Base-by-base conservation (phyloP, 2,113 vertebrate genomes). In the Corvus moneduloides region DNA sequence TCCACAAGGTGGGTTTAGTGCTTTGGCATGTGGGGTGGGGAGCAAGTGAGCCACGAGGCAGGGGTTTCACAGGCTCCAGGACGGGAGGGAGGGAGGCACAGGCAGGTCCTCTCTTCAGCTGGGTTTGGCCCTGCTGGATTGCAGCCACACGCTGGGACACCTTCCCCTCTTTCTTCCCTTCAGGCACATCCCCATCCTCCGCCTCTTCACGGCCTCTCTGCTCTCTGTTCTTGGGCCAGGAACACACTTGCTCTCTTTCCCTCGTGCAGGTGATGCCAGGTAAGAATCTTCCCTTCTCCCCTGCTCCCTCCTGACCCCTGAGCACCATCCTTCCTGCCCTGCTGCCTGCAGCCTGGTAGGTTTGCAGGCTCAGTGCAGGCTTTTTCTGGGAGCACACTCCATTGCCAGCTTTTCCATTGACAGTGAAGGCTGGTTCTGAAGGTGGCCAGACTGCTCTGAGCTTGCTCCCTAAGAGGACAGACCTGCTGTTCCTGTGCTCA, bases 371-470 rank as follows among this genome's bases (percentile, higher is more conserved):
- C 13, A 33, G 7, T 10, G 39, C 2, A 4, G 86, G 23, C 18
- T 95, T 91, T 68, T 64, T 37, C 74, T 49, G 64, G 39, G n/a
- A 87, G 4, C 21, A 16, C 0, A 1, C 23, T 75, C 27, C 76
- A 16, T 55, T 79, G 68, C 46, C 78, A 66, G 1, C 24, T 76
- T 63, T 92, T 20, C 58, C 61, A 55, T 62, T 32, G 6, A 16
- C 49, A 69, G 74, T 44, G 71, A 90, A 51, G 28, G 12, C 77
- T 89, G 92, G 96, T 86, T 97, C 98, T 94, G 98, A 96, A 89
- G 98, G 98, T 10, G 98, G 97, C 98, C 98, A 98, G 76, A 69
- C 95, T 4, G 37, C 85, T 93, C 89, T 98, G 59, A 97, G 67
- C 89, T 98, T 98, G 17, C 89, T 98, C 33, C 76, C 96, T 13